Base-by-base conservation (phyloP, 2,113 vertebrate genomes). In the Calidris pugnax region DNA sequence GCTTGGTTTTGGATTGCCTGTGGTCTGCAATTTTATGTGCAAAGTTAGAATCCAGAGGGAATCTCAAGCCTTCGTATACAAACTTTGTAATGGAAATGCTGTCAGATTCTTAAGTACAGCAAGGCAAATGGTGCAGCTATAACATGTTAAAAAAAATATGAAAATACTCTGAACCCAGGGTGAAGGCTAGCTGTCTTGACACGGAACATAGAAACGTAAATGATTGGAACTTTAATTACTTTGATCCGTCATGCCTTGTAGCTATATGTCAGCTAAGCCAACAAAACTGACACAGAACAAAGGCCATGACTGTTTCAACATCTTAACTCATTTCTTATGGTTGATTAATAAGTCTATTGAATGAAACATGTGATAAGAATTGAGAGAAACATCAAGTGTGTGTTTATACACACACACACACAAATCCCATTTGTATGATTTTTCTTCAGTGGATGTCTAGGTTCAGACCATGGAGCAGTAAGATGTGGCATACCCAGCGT, bases 161-260 rank as follows among this genome's bases (percentile, higher is more conserved):
- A 98, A 98, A 98, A 96, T 97, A 93, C 73, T 97, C 88, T 89
- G 67, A 97, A 98, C 66, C 79, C 77, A 15, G 90, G 96, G 97
- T 97, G 97, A 98, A 97, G 97, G 97, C 98, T 98, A 98, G 97
- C 98, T 97, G 98, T 98, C 97, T 98, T 99, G 98, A 98, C 98
- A 98, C 95, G 97, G 98, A 98, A 98, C 98, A 98, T 94, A 98
- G 98, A 98, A 99, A 99, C 98, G 98, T 99, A 99, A 99, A 99
- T 99, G 98, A 99, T 98, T 99, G 98, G 98, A 99, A 99, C 98
- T 99, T 99, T 99, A 99, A 99, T 99, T 99, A 99, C 98, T 99
- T 99, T 99, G 98, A 99, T 98, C 98, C 97, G 95, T 99, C 99
- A 99, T 99, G 98, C 98, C 98, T 99, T 97, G 98, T 98, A 98